Percentiles rank a stretch among this genome's conserved stretches.
These are phyloP conservation scores for Axis porcinus DNA, from an alignment of 2,113 vertebrate genomes.

Conservation along the genomic window DNA sequence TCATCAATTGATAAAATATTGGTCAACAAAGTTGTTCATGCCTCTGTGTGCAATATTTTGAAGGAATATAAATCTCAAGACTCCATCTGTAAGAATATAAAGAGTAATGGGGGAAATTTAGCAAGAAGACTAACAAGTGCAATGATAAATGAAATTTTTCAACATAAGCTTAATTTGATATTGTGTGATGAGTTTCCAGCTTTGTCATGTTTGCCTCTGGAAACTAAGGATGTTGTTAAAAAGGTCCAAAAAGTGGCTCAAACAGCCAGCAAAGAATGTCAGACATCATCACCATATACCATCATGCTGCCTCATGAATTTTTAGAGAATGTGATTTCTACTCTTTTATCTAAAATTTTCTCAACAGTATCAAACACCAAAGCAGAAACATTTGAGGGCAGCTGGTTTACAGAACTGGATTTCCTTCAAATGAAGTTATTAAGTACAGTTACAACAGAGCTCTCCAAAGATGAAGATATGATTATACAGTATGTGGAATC, in stretches of 20 bases:
- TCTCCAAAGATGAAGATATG: slow-evolving; percentile 59
- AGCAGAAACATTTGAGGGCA: neutral
- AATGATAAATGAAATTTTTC: slow-evolving; percentile 67
- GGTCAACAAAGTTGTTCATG: slow-evolving; percentile 64
- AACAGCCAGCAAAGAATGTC: slow-evolving; percentile 57
- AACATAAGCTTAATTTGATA: slow-evolving; percentile 48
- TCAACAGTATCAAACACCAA: neutral
- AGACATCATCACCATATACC: slow-evolving; percentile 54
- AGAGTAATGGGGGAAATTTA: slow-evolving; percentile 30
- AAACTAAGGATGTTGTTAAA: slow-evolving; percentile 49
- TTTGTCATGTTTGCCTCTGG: slow-evolving; percentile 42
- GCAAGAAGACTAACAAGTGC: slow-evolving; percentile 47
- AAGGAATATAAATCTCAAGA: slow-evolving; percentile 61
- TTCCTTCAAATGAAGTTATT: slow-evolving; percentile 69
- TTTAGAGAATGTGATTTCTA: slow-evolving; percentile 58
- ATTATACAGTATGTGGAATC: slow-evolving; percentile 62
- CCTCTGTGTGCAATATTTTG: slow-evolving; percentile 64
- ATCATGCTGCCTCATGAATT: slow-evolving; percentile 59
- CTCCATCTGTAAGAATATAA: slow-evolving; percentile 53
- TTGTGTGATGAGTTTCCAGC: slow-evolving; percentile 8
- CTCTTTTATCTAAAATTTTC: slow-evolving; percentile 67
- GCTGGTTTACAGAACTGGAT: slow-evolving; percentile 37
- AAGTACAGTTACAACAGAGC: slow-evolving; percentile 52
- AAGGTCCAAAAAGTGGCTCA: slow-evolving; percentile 16
- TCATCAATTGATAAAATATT: slow-evolving; percentile 13